Evolutionary conservation across 2,113 vertebrate species (phyloP).

Genomic region (Scytalopus superciliaris): DNA sequence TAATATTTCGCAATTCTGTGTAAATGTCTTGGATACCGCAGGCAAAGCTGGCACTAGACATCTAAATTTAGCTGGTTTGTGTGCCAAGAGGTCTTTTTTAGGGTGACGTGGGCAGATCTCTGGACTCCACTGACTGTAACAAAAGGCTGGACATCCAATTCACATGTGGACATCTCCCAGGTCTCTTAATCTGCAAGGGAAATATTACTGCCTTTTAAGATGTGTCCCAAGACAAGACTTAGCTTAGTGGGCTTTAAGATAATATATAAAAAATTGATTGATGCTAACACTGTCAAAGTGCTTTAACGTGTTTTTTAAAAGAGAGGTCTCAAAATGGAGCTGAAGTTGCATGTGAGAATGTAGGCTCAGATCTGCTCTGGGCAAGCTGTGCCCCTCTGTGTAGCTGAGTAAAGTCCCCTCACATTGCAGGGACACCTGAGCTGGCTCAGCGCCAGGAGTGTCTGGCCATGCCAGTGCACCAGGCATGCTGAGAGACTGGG

Average conservation of each 20-base stretch:
- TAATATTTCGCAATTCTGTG: background rate
- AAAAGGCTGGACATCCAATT: background rate
- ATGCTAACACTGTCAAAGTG: background rate
- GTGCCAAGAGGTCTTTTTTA: background rate
- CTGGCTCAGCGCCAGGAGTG: background rate
- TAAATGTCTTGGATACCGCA: background rate
- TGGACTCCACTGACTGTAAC: background rate
- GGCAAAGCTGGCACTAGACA: background rate
- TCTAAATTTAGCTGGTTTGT: background rate
- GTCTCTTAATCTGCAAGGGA: background rate
- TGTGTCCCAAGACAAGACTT: background rate
- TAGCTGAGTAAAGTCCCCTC: rapidly evolving
- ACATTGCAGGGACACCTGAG: background rate
- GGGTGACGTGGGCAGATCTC: background rate
- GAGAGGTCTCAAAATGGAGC: background rate
- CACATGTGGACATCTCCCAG: background rate
- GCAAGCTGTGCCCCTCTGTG: rapidly evolving
- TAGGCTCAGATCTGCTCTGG: background rate
- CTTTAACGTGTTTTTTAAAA: background rate
- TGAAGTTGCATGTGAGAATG: background rate
- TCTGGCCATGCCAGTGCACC: background rate
- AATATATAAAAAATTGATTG: background rate
- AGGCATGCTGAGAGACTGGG: background rate
- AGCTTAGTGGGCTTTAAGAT: background rate
- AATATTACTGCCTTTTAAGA: background rate